A percentile compares a stretch with the other conserved stretches of the same genome.
phyloP scores from a whole-genome alignment of 2,113 vertebrate genomes.

The Marmota flaviventris region DNA sequence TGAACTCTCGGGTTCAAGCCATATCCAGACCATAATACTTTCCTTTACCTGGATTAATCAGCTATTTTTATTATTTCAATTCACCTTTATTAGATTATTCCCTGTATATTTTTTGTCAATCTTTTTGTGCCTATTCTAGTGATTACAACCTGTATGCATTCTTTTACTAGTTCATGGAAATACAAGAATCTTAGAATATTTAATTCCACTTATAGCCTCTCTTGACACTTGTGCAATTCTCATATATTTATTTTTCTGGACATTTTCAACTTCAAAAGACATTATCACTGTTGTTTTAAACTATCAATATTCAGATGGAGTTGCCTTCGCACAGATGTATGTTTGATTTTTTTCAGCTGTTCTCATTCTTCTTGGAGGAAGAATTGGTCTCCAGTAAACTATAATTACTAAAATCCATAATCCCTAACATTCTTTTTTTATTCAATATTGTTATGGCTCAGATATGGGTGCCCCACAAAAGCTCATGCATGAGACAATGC shows the following conservation, averaged over 20 bases:
- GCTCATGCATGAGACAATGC: too few relatives aligned
- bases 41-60: not conserved
- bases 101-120: not conserved
- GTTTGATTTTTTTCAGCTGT: not conserved
- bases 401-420: not conserved
- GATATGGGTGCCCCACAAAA: too few relatives aligned
- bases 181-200: not conserved
- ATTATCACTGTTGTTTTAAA: not conserved
- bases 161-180: conserved; percentile 5
- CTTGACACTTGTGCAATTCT: not conserved
- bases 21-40: not conserved
- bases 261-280: not conserved
- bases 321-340: not conserved
- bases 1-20: not conserved
- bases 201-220: not conserved
- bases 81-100: not conserved
- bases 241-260: not conserved
- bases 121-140: not conserved
- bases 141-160: not conserved
- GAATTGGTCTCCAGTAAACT: not conserved
- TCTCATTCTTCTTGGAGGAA: not conserved
- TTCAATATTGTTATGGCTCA: too few relatives aligned
- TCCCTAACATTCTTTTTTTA: not conserved
- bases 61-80: conserved; percentile 23
- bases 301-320: not conserved